Evolutionary conservation across 1,140 invertebrate genomes (phyloP).

Genomic region (Gonioctena quinquepunctata): DNA sequence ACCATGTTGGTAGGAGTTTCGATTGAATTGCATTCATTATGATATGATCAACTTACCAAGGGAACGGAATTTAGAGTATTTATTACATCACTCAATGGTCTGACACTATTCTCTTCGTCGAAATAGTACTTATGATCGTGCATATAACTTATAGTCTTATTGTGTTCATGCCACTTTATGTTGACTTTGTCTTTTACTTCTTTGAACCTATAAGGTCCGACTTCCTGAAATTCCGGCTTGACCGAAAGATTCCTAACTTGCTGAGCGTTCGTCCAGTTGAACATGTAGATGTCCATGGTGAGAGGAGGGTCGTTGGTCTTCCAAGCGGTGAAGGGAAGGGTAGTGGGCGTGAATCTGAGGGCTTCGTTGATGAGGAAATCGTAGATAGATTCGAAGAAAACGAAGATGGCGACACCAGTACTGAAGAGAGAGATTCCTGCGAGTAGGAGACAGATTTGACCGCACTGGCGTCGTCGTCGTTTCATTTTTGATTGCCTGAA

Average conservation of each 20-base stretch:
- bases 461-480: slow-evolving; percentile 18
- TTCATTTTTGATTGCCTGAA: slow-evolving; percentile 31
- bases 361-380: slow-evolving; percentile 32
- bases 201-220: slow-evolving; percentile 74
- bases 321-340: slow-evolving; percentile 45
- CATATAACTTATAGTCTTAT: slow-evolving; percentile 80
- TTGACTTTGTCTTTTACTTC: slow-evolving; percentile 73
- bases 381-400: slow-evolving; percentile 35
- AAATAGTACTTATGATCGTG: slow-evolving; percentile 79
- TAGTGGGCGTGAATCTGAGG: slow-evolving; percentile 25
- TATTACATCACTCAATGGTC: slow-evolving; percentile 73
- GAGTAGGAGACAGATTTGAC: slow-evolving; percentile 31
- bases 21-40: too few relatives aligned
- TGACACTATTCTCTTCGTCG: slow-evolving; percentile 71
- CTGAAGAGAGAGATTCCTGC: slow-evolving; percentile 29
- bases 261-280: slow-evolving; percentile 81
- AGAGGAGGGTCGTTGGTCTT: slow-evolving; percentile 45
- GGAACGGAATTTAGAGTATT: slow-evolving; percentile 82
- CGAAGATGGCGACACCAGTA: slow-evolving; percentile 28
- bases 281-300: slow-evolving; percentile 72
- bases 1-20: too few relatives aligned
- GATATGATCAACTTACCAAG: slow-evolving; percentile 72
- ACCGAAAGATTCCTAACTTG: slow-evolving; percentile 55
- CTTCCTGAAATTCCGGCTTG: slow-evolving; percentile 62
- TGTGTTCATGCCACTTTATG: slow-evolving; percentile 65